Percentiles rank a stretch among this genome's conserved stretches.
These are phyloP conservation scores for Aphis craccivora DNA, from an alignment of 1,140 invertebrate species.

Conservation along the genomic window DNA sequence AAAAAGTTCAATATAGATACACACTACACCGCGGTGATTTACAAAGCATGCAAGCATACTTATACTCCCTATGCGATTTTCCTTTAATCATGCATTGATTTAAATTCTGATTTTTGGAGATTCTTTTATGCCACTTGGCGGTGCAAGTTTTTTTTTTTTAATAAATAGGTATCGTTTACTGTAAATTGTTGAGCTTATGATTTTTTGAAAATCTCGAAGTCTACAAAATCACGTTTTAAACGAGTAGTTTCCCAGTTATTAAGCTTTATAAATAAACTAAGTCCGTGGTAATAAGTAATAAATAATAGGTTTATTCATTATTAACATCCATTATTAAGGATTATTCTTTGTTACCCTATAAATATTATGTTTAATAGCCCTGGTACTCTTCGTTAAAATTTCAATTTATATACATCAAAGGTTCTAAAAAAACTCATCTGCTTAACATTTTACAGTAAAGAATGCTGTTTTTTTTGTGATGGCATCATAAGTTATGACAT, in stretches of 20 bases:
- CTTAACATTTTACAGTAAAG: neutral
- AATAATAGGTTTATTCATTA: neutral
- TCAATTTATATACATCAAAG: neutral
- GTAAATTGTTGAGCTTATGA: too few species aligned
- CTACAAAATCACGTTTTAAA: too few species aligned
- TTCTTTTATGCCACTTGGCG: too few species aligned
- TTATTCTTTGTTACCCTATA: neutral
- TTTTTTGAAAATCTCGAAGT: too few species aligned
- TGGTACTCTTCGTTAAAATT: neutral
- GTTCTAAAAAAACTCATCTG: neutral
- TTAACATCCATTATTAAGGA: neutral
- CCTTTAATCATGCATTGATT: too few species aligned
- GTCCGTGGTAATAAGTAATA: too few species aligned
- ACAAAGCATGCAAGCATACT: neutral
- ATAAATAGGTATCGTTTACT: neutral
- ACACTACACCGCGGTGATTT: neutral
- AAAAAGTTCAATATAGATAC: neutral
- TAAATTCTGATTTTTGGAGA: too few species aligned
- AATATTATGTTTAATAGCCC: neutral
- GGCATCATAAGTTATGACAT: neutral
- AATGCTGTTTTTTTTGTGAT: neutral
- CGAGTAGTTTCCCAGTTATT: too few species aligned
- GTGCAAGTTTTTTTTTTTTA: too few species aligned
- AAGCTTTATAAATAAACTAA: too few species aligned
- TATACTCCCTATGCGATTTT: neutral